A percentile compares a stretch with the other conserved stretches of the same genome.
phyloP scores from a whole-genome alignment of 2,888 invertebrate species.

The Meganola albula region DNA sequence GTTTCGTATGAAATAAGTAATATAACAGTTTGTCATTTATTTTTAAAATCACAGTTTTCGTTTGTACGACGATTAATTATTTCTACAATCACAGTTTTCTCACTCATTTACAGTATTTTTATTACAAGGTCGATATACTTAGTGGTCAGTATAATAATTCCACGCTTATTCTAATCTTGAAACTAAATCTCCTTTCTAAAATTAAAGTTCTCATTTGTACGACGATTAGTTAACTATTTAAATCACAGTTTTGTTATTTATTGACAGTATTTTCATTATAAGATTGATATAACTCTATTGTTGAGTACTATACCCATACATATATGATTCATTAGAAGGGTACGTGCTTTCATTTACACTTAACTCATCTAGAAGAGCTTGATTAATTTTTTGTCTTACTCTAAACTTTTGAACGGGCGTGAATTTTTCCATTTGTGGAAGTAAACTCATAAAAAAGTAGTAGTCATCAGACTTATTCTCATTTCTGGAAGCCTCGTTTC shows the following conservation, averaged over 20 bases:
- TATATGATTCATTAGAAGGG: conserved; percentile 5
- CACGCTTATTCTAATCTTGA: conserved; percentile 1
- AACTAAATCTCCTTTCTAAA: conserved; percentile 2
- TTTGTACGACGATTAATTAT: conserved; percentile 10
- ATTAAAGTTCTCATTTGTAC: conserved; percentile 7
- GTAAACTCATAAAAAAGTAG: conserved; percentile 13
- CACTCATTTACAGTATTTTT: conserved; percentile 11
- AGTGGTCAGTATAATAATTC: conserved; percentile 4
- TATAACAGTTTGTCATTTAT: conserved; percentile 14
- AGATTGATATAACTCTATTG: conserved; percentile 10
- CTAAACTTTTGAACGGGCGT: conserved; percentile 11
- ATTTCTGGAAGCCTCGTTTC: conserved; percentile 6
- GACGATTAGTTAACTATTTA: conserved; percentile 1
- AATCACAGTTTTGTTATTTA: conserved; percentile 6
- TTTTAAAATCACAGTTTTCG: conserved; percentile 9
- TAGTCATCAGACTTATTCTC: conserved; percentile 16
- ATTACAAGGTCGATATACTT: conserved; percentile 9
- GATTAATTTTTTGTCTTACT: conserved; percentile 15
- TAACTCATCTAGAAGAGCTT: conserved; percentile 15
- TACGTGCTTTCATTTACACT: conserved; percentile 13
- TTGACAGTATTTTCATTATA: conserved; percentile 8
- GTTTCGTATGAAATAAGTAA: conserved; percentile 16
- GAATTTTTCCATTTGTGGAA: conserved; percentile 14
- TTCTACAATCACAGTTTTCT: conserved; percentile 12
- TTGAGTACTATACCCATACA: conserved; percentile 10